A percentile compares a stretch with the other conserved stretches of the same genome.
Evolutionary conservation across 2,797 vertebrate genomes (phyloP).

Genomic region (Halcyon smyrnensis): DNA sequence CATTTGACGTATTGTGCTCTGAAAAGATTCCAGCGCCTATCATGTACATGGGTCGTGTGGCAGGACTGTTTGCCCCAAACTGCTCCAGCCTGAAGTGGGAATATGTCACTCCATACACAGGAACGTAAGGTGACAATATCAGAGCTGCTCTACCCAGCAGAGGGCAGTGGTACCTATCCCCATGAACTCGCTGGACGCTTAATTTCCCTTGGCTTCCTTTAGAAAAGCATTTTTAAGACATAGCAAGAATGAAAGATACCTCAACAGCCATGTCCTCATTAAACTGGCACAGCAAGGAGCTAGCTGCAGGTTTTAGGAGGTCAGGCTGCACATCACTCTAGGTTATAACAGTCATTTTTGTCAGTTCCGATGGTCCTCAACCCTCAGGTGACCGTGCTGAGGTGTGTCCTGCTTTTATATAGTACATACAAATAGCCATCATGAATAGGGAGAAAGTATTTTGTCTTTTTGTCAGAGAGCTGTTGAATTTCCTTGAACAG

Average conservation of each 20-base stretch:
- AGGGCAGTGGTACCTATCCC: slow-evolving; percentile 65
- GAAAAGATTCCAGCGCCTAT: slow-evolving; percentile 40
- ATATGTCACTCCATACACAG: not conserved
- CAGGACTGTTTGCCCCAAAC: not conserved
- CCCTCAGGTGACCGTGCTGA: not conserved
- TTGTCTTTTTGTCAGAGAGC: not conserved
- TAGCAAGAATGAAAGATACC: not conserved
- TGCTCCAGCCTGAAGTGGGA: not conserved
- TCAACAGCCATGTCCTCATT: not conserved
- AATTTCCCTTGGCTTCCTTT: not conserved
- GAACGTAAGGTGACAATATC: not conserved
- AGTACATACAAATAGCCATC: not conserved
- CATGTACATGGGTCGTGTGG: not conserved
- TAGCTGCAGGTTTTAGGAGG: not conserved
- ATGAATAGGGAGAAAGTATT: not conserved
- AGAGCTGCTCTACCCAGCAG: slow-evolving; percentile 57
- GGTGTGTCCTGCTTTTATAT: not conserved
- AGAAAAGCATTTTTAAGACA: not conserved
- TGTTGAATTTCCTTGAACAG: not conserved
- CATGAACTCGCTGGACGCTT: not conserved
- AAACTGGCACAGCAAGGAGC: not conserved
- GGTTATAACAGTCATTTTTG: not conserved
- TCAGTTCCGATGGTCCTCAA: not conserved
- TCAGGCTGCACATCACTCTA: not conserved
- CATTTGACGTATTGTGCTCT: not conserved